Evolutionary conservation across 2,797 vertebrate species (phyloP).

Genomic region (Carduelis carduelis): DNA sequence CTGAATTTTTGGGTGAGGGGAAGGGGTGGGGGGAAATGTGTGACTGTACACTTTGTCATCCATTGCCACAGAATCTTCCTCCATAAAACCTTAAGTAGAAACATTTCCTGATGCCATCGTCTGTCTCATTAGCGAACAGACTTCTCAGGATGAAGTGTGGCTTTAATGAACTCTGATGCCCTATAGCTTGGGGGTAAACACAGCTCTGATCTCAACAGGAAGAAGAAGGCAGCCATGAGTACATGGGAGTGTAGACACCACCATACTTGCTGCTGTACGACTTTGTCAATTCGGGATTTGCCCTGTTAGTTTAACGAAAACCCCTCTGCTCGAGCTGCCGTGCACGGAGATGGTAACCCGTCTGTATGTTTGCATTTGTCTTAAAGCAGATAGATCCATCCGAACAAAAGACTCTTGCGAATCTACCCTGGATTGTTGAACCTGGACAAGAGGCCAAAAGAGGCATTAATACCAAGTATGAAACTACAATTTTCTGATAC

Average conservation of each 20-base stretch:
- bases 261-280: background rate
- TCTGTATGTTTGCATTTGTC: constrained; percentile 69
- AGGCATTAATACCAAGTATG: constrained; percentile 99
- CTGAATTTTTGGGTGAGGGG: background rate
- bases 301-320: background rate
- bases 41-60: background rate
- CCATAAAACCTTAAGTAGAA: constrained; percentile 19
- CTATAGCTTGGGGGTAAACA: background rate
- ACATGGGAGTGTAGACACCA: background rate
- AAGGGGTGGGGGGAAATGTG: background rate
- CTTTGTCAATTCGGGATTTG: background rate
- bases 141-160: background rate
- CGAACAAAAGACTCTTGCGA: constrained; percentile 97
- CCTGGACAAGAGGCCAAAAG: constrained; percentile 98
- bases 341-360: constrained; percentile 15
- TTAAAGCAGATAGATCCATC: constrained; percentile 94
- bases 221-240: background rate
- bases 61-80: constrained; percentile 12
- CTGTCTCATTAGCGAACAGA: constrained; percentile 17
- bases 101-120: background rate
- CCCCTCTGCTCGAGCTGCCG: background rate
- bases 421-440: constrained; percentile 99
- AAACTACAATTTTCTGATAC: constrained; percentile 99
- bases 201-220: constrained; percentile 17
- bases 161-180: background rate